Evolutionary conservation across 2,888 invertebrate genomes (phyloP).

Genomic region (Sipunculus nudus): DNA sequence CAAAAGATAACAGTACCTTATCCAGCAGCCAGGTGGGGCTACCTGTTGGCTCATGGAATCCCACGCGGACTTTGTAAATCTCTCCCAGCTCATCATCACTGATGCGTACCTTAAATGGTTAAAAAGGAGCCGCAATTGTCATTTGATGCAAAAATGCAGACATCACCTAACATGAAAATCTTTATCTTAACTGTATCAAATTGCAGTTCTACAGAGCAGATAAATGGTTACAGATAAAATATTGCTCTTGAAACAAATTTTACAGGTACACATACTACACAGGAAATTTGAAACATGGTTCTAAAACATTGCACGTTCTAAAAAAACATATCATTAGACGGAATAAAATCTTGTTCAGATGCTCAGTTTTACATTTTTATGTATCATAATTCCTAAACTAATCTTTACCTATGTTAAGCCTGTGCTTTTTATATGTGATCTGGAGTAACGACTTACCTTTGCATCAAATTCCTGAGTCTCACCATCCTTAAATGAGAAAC

Average conservation of each 20-base stretch:
- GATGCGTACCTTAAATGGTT: neutral
- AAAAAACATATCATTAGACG: neutral
- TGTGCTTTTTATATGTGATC: neutral
- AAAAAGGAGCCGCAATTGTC: neutral
- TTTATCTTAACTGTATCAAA: neutral
- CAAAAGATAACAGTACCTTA: too few relatives aligned
- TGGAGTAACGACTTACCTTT: slow-evolving; percentile 8
- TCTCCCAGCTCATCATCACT: slow-evolving; percentile 44
- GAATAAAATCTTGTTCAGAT: neutral
- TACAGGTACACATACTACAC: too few relatives aligned
- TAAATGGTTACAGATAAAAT: too few relatives aligned
- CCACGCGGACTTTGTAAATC: slow-evolving; percentile 56
- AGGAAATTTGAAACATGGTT: neutral
- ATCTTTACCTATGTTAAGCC: neutral
- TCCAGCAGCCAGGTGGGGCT: slow-evolving; percentile 50
- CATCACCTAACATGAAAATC: neutral
- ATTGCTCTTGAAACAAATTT: too few relatives aligned
- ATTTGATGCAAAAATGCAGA: neutral
- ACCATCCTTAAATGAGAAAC: slow-evolving; percentile 49
- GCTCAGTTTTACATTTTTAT: too few relatives aligned
- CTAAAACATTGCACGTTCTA: neutral
- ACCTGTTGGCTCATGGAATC: slow-evolving; percentile 46
- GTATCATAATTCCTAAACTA: too few relatives aligned
- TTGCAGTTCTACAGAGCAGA: too few relatives aligned
- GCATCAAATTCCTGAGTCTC: slow-evolving; percentile 59